Evolutionary conservation across 2,888 invertebrate genomes (phyloP).

Genomic region (Patella ulyssiponensis): DNA sequence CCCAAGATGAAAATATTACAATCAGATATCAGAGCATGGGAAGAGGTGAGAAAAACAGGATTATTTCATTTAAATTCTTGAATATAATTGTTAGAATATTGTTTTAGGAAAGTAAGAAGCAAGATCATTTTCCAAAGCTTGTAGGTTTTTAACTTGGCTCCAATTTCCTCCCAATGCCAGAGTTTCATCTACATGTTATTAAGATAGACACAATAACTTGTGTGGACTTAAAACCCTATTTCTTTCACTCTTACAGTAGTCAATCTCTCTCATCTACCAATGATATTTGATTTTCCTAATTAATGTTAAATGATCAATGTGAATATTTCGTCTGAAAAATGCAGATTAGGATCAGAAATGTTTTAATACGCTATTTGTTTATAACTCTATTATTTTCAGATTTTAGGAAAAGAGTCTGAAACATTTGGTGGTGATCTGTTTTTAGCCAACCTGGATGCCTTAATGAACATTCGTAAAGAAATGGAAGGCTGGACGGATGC

Average conservation of each 20-base stretch:
- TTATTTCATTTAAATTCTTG: too few relatives aligned
- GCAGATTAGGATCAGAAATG: too few relatives aligned
- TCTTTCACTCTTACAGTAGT: background rate
- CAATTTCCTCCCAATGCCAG: too few relatives aligned
- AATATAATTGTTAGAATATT: too few relatives aligned
- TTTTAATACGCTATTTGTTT: background rate
- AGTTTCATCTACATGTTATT: too few relatives aligned
- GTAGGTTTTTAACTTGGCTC: too few relatives aligned
- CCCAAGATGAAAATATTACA: constrained; percentile 49
- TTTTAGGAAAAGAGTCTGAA: constrained; percentile 61
- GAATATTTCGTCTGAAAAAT: too few relatives aligned
- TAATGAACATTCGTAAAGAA: constrained; percentile 58
- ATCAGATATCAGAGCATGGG: constrained; percentile 60
- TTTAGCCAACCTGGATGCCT: constrained; percentile 62
- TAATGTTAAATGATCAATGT: too few relatives aligned
- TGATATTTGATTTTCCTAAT: too few relatives aligned
- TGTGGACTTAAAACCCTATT: background rate
- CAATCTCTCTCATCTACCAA: background rate
- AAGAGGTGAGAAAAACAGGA: constrained; percentile 48
- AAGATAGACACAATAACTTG: too few relatives aligned
- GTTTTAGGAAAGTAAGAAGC: too few relatives aligned
- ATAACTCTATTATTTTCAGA: constrained; percentile 39
- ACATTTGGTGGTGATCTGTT: constrained; percentile 69
- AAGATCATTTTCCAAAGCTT: too few relatives aligned
- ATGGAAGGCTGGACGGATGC: constrained; percentile 70